Conservation (phyloP, 2,888 invertebrate species). For the Leptopterna dolabrata region DNA sequence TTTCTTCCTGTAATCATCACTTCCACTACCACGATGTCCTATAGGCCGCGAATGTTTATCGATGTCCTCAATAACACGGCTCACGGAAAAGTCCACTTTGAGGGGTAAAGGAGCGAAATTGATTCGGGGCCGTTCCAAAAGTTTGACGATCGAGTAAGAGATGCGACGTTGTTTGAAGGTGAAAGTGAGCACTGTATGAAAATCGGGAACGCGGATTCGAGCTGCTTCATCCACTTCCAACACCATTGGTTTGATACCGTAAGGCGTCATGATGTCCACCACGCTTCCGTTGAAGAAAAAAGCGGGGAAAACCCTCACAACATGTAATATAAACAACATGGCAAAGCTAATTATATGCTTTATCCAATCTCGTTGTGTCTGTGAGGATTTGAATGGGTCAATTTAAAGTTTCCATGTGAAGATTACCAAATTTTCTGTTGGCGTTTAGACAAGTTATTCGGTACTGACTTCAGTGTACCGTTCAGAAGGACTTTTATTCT, state of each 20-base stretch:
- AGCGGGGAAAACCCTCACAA: neutral
- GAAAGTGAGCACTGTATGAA: neutral
- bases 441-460: too few species aligned
- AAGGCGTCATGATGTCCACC: neutral
- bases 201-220: neutral
- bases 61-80: neutral
- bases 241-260: neutral
- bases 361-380: neutral
- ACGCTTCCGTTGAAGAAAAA: slow-evolving; percentile 8
- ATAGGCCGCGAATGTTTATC: neutral
- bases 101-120: neutral
- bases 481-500: too few species aligned
- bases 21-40: slow-evolving; percentile 16
- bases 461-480: too few species aligned
- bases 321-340: slow-evolving; percentile 12
- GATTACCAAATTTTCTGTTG: too few species aligned
- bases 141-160: neutral
- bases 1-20: neutral
- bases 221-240: neutral
- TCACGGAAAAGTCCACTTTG: neutral
- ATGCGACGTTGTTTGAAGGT: neutral
- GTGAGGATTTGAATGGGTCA: neutral
- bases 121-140: neutral
- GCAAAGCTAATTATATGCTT: neutral
- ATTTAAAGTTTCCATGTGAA: neutral